Evolutionary conservation across 2,888 invertebrate genomes (phyloP).

Genomic region (Xestoiulus laeticollis): DNA sequence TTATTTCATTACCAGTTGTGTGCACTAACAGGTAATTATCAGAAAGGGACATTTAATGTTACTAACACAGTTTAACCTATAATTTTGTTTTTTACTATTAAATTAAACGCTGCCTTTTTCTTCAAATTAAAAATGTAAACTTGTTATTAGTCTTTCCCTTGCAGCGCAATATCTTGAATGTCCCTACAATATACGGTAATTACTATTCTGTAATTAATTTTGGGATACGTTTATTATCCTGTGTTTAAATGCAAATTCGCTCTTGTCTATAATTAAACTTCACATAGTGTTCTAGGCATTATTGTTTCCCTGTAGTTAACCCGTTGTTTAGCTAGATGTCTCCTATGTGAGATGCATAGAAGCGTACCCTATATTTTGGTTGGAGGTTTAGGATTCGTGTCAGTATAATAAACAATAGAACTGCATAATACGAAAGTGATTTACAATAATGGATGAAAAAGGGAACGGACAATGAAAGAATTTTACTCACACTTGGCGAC

Average conservation of each 20-base stretch:
- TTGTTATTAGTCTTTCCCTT: background rate
- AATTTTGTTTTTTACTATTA: background rate
- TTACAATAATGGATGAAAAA: background rate
- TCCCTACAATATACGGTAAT: background rate
- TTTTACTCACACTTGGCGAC: background rate
- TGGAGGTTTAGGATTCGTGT: slow-evolving; percentile 38
- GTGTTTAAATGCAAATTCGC: background rate
- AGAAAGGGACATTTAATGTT: background rate
- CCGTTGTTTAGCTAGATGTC: background rate
- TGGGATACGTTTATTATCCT: background rate
- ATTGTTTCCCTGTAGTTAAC: slow-evolving; percentile 3
- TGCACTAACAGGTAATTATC: background rate
- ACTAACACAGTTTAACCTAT: background rate
- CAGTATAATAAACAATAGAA: slow-evolving; percentile 31
- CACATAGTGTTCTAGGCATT: background rate
- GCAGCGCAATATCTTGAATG: background rate
- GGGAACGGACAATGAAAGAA: background rate
- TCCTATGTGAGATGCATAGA: background rate
- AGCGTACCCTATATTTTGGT: slow-evolving; percentile 1
- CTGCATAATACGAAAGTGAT: slow-evolving; percentile 30
- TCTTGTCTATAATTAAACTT: background rate
- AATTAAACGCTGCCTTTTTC: background rate
- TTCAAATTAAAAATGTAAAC: background rate
- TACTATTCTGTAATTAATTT: background rate
- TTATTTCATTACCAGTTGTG: background rate